phyloP scores from a whole-genome alignment of 2,888 invertebrate species.

The Callinectes sapidus region DNA sequence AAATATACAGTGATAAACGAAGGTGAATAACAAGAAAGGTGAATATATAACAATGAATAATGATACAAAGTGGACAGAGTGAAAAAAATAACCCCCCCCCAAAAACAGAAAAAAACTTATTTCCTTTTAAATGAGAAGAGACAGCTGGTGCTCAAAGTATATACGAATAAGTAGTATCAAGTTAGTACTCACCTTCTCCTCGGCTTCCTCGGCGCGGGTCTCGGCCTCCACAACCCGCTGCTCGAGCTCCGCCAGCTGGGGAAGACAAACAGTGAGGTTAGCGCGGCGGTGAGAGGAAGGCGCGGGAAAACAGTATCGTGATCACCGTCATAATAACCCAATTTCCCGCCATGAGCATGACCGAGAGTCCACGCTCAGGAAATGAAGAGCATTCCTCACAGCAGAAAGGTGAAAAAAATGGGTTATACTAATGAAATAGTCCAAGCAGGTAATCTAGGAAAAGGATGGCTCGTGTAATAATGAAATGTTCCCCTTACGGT shows the following conservation, averaged over 20 bases:
- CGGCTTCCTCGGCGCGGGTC: conserved; percentile 93
- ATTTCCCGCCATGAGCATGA: conserved; percentile 8
- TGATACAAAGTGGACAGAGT: background rate
- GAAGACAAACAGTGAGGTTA: conserved; percentile 49
- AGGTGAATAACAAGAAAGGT: too few species aligned
- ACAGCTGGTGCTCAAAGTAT: background rate
- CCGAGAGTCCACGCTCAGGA: background rate
- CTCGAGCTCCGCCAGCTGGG: conserved; percentile 96
- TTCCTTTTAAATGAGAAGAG: too few species aligned
- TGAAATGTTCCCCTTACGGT: too few species aligned
- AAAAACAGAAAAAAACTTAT: too few species aligned
- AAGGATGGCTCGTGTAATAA: too few species aligned
- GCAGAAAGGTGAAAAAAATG: background rate
- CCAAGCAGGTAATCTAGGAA: background rate
- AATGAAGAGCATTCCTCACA: background rate
- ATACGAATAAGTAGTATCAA: too few species aligned
- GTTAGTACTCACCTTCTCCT: conserved; percentile 86
- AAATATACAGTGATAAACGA: too few species aligned
- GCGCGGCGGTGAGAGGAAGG: background rate
- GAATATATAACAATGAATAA: too few species aligned
- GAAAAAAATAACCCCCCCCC: too few species aligned
- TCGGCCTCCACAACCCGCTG: conserved; percentile 94
- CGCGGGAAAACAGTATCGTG: background rate
- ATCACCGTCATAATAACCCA: conserved; percentile 21
- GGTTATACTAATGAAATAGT: background rate